Evolutionary conservation across 2,113 vertebrate species (phyloP), one percentile per base, ranked within the genome.

Genomic region (Oostethus manadensis): DNA sequence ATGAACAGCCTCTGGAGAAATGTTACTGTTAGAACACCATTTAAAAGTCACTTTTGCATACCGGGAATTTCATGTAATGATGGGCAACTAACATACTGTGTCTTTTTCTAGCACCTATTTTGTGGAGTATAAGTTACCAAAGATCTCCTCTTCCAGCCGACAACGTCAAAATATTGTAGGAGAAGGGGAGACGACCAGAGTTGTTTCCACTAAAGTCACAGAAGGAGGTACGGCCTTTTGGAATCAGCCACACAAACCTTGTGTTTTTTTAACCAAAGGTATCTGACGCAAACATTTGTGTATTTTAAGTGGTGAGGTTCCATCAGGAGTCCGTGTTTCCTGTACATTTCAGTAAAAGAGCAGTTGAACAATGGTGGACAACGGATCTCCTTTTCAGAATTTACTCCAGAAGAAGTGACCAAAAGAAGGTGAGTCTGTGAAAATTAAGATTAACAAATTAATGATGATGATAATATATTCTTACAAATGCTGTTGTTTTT

Each of bases 41-140:
- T 50, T 61, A 8, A 47, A 61, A 62, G n/a, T 13, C 15, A n/a
- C 0, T 3, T 20, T 53, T 0, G 16, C 16, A 16, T 22, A 15
- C 2, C 54, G 16, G 44, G 7, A 54, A 48, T 53, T 8, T 26
- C 0, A n/a, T 45, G 0, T 62, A 48, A 22, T 26, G 48, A 51
- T n/a, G 22, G 10, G n/a, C 10, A 18, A 48, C 18, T 1, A 13
- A 48, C 10, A 20, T 4, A 42, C 38, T 42, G 7, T 61, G 3
- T 45, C 29, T 63, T 67, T 64, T 44, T 17, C 9, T 40, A 99
- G 97, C 66, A 94, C 93, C 6, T 98, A 93, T 85, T 95, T 96
- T 84, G 88, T 98, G 17, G 93, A 98, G 79, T 98, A 90, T 47
- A 66, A 85, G 15, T 93, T 98, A 71, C 95, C 95, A 1, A 66